Evolutionary conservation across 1,140 invertebrate genomes (phyloP), one percentile per base, ranked within the genome.

Genomic region (Limonius californicus): DNA sequence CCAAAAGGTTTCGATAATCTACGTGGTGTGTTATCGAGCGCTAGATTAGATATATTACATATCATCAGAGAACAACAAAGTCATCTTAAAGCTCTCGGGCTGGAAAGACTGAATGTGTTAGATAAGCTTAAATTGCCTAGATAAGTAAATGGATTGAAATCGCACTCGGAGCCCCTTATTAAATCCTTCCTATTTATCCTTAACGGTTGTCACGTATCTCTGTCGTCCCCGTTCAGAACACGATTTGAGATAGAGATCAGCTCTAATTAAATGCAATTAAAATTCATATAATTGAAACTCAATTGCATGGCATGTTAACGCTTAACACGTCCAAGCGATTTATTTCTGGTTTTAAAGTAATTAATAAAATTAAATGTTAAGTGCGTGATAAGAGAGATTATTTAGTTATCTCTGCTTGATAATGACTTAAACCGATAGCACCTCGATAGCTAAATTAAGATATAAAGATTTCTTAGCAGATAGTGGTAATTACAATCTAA

Each of bases 401-500:
- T 39, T 50, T 59, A 59, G 45, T 50, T 50, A 50, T 59, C 57
- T 16, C 43, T 47, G 15, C 45, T 20, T 30, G 57, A 47, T 59
- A 59, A 59, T 53, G 57, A 50, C 35, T 39, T 12, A 2, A 39
- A 12, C 2, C 4, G 15, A 27, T 20, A 53, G 20, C 20, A n/a
- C 21, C 20, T 23, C 19, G 57, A 50, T 59, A 59, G 57, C 43
- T 59, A 59, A 59, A 59, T 59, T 59, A 32, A 59, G 57, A 59
- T 47, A 59, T 59, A 50, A 50, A 59, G 57, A 59, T 59, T 50
- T 23, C 45, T 42, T 16, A 9, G 4, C 16, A 43, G 56, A 57
- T 57, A 57, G 43, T 43, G 9, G n/a, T 39, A 39, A 39, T 12
- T 39, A 39, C 35, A 39, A 39, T 39, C 35, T 39, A 39, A 39